Base-by-base conservation (phyloP, 2,888 invertebrate genomes). In the Hemaris fuciformis region DNA sequence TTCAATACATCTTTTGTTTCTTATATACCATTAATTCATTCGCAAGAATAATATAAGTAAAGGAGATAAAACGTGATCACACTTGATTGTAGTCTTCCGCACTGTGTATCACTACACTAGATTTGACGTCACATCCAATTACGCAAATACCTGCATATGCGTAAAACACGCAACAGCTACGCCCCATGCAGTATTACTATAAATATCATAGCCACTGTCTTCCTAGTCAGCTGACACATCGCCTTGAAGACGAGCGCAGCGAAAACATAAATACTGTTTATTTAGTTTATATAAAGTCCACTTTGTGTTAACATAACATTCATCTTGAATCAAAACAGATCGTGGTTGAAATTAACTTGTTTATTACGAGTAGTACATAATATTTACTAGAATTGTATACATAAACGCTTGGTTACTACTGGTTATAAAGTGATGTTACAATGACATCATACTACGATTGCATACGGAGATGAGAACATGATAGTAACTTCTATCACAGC, bases 161-260 rank as follows among this genome's bases (percentile, higher is more conserved):
- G 69, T 76, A 75, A 73, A 77, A 74, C 63, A 76, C 75, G 73
- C 74, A 74, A 77, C 64, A 74, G 77, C 71, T 77, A 76, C 76
- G 77, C 81, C 81, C 71, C 70, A 67, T 66, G 64, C 64, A 65
- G 57, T 66, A 61, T 57, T 25, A 66, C 75, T 82, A 82, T 76
- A 79, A 82, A 82, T 84, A 84, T 78, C 80, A 81, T 75, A 70
- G 76, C 75, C 23, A 25, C 68, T 69, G 64, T 77, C 84, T 88
- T 88, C 87, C 88, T 84, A 78, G 75, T 86, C 78, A 79, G 75
- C 74, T 81, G 81, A 79, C 69, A 66, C 53, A 43, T 53, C 67
- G 71, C 83, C 83, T 85, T 85, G 83, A 62, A 67, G 68, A 74
- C 73, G 25, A 53, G 38, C 38, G 10, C 38, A 38, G 70, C 66